A percentile compares a stretch with the other conserved stretches of the same genome.
phyloP scores from a whole-genome alignment of 1,140 invertebrate species.

The Tetramorium alpestre region DNA sequence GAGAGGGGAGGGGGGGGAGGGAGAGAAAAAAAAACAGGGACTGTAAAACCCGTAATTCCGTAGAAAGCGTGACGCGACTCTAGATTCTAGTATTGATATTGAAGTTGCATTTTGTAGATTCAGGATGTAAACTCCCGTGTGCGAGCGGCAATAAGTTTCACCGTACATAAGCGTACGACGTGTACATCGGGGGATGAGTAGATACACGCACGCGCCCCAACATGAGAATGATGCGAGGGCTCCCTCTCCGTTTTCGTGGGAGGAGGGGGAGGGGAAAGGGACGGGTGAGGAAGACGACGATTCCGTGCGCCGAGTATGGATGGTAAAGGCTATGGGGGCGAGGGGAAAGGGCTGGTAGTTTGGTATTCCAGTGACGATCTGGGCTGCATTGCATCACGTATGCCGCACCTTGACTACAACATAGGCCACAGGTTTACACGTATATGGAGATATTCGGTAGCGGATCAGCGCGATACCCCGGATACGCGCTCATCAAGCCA shows the following conservation, averaged over 20 bases:
- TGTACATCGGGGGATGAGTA: conserved; percentile 33
- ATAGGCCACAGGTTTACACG: conserved; percentile 77
- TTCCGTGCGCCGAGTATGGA: conserved; percentile 53
- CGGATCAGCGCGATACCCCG: conserved; percentile 55
- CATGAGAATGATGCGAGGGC: conserved; percentile 65
- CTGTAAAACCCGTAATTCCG: conserved; percentile 3
- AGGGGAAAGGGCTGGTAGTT: conserved; percentile 67
- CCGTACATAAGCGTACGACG: conserved; percentile 68
- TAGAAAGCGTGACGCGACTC: conserved; percentile 26
- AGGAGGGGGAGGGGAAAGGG: too few relatives aligned
- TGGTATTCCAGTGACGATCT: conserved; percentile 79
- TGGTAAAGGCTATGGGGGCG: conserved; percentile 28
- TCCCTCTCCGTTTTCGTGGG: conserved; percentile 14
- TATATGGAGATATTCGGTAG: conserved; percentile 65
- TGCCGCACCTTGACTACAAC: conserved; percentile 75
- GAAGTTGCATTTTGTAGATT: conserved; percentile 75
- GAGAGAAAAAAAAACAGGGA: neutral
- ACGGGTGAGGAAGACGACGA: conserved; percentile 56
- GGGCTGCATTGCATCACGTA: conserved; percentile 81
- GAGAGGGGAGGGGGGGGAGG: too few relatives aligned
- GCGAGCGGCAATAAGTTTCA: conserved; percentile 80
- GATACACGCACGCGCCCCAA: conserved; percentile 64
- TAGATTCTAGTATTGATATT: conserved; percentile 38
- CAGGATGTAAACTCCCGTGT: conserved; percentile 74
- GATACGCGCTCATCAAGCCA: conserved; percentile 67